Evolutionary conservation across 2,888 invertebrate species (phyloP).

Genomic region (Ormyrus pomaceus): DNA sequence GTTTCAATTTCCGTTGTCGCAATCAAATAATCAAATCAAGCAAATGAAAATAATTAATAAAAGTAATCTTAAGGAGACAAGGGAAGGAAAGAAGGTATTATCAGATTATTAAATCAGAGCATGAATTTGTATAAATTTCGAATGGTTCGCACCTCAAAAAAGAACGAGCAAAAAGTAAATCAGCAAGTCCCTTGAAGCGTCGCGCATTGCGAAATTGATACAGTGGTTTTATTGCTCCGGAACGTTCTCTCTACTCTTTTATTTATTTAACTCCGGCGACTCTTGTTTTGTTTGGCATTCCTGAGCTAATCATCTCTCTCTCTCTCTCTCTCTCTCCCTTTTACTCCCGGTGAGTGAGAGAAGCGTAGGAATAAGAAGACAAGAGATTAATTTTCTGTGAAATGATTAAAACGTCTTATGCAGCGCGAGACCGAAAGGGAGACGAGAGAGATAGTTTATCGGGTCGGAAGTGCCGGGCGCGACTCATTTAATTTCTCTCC

Average conservation of each 20-base stretch:
- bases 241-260: constrained; percentile 14
- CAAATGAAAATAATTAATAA: constrained; percentile 29
- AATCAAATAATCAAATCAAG: constrained; percentile 33
- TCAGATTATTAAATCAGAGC: constrained; percentile 50
- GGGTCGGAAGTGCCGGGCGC: constrained; percentile 31
- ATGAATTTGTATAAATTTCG: constrained; percentile 44
- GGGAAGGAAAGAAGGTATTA: constrained; percentile 13
- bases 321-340: too few relatives aligned
- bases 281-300: constrained; percentile 56
- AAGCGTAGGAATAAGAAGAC: constrained; percentile 46
- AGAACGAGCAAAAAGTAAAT: constrained; percentile 9
- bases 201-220: constrained; percentile 39
- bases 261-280: constrained; percentile 41
- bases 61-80: constrained; percentile 36
- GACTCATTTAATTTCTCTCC: constrained; percentile 40
- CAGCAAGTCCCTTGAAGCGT: constrained; percentile 28
- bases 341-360: constrained; percentile 1
- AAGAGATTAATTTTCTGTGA: constrained; percentile 57
- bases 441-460: constrained; percentile 39
- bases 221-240: constrained; percentile 47
- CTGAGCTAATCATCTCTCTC: constrained; percentile 51
- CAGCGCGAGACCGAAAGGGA: constrained; percentile 15
- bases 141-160: constrained; percentile 5
- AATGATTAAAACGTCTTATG: constrained; percentile 57
- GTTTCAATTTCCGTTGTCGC: constrained; percentile 11